Evolutionary conservation across 2,888 invertebrate genomes (phyloP).

Genomic region (Drosophila subquinaria): DNA sequence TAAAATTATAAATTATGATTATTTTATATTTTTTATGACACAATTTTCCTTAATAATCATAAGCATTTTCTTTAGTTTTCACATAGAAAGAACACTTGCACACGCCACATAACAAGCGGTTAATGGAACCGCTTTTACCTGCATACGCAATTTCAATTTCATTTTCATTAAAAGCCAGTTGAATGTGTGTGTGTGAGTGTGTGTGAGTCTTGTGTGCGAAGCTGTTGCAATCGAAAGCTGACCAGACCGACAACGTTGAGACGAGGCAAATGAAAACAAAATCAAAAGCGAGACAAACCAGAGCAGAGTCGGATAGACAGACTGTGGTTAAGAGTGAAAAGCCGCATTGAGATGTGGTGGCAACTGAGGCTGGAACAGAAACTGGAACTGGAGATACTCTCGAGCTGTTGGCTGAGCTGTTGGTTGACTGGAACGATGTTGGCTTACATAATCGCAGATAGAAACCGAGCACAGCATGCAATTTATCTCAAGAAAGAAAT

Average conservation of each 20-base stretch:
- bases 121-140: slow-evolving; percentile 64
- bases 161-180: slow-evolving; percentile 40
- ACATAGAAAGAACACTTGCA: slow-evolving; percentile 39
- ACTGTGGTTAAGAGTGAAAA: slow-evolving; percentile 42
- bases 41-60: background rate
- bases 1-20: background rate
- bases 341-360: slow-evolving; percentile 27
- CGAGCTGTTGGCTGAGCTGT: slow-evolving; percentile 20
- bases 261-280: slow-evolving; percentile 73
- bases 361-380: slow-evolving; percentile 29
- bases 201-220: slow-evolving; percentile 26
- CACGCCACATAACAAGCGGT: slow-evolving; percentile 23
- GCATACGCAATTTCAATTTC: slow-evolving; percentile 51
- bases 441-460: slow-evolving; percentile 62
- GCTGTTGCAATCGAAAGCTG: slow-evolving; percentile 72
- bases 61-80: background rate
- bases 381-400: slow-evolving; percentile 38
- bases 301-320: slow-evolving; percentile 46
- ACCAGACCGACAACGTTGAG: slow-evolving; percentile 48
- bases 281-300: slow-evolving; percentile 72
- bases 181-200: slow-evolving; percentile 7
- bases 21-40: background rate
- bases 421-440: slow-evolving; percentile 52
- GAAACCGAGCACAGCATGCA: slow-evolving; percentile 59
- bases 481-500: slow-evolving; percentile 72